phyloP scores from a whole-genome alignment of 2,113 vertebrate genomes.

The Bathybates hornii region DNA sequence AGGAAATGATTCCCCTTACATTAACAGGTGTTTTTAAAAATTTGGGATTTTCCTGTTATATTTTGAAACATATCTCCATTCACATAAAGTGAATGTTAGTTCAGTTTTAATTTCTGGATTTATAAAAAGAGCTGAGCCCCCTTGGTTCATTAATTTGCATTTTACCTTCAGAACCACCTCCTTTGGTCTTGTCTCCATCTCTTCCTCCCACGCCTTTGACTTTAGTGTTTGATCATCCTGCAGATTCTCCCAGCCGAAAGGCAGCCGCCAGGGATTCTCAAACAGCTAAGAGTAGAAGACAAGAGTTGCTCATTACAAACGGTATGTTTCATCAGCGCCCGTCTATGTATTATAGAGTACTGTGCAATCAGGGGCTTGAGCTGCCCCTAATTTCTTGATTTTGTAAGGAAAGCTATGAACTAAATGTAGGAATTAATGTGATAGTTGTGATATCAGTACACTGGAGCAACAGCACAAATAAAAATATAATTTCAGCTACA shows the following conservation, averaged over 20 bases:
- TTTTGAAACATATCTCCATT: neutral
- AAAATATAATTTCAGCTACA: neutral
- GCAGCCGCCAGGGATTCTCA: constrained; percentile 47
- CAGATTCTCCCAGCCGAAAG: constrained; percentile 29
- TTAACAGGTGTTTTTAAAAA: neutral
- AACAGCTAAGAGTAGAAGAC: neutral
- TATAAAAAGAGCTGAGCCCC: neutral
- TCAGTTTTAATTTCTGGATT: neutral
- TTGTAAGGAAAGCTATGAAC: neutral
- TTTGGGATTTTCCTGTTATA: neutral
- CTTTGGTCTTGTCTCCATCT: neutral
- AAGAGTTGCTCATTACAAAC: neutral
- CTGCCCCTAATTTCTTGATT: neutral
- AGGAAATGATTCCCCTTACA: neutral
- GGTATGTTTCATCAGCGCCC: neutral
- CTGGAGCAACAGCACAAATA: neutral
- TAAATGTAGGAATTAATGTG: neutral
- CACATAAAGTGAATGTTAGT: neutral
- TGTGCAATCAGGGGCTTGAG: neutral
- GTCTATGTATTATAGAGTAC: neutral
- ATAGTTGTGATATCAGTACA: neutral
- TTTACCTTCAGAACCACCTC: constrained; percentile 31
- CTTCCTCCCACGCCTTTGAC: constrained; percentile 7
- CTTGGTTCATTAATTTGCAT: neutral
- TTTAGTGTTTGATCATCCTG: neutral